Percentiles rank a stretch among this genome's conserved stretches.
These are phyloP conservation scores for Styela plicata DNA, from an alignment of 23 tunicate genomes.

Conservation along the genomic window DNA sequence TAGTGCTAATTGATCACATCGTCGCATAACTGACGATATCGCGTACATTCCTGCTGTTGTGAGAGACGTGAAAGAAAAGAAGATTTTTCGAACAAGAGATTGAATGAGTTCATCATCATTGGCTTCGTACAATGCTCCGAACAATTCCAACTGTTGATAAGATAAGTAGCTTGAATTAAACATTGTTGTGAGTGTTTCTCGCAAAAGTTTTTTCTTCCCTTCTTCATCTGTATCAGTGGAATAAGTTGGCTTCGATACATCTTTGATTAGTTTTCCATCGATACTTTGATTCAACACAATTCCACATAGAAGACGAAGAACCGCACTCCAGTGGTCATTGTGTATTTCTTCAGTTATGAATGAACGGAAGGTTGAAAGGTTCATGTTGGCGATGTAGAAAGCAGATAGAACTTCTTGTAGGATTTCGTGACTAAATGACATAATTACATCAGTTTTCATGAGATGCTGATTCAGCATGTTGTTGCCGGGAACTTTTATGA, in stretches of 20 bases:
- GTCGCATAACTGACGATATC: background rate
- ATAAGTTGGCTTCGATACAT: background rate
- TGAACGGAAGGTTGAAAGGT: background rate
- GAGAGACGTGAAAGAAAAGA: background rate
- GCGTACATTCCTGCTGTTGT: background rate
- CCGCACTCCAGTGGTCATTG: background rate
- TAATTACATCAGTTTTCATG: background rate
- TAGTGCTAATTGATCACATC: background rate
- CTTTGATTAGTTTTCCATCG: background rate
- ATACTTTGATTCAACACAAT: background rate
- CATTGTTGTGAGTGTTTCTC: background rate
- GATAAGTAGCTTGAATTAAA: background rate
- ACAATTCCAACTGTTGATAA: background rate
- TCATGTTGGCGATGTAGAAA: background rate
- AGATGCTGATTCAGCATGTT: conserved; percentile 4
- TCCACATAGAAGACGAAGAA: background rate
- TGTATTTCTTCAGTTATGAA: background rate
- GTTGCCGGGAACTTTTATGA: background rate
- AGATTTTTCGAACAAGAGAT: background rate
- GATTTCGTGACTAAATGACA: conserved; percentile 6
- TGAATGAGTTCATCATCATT: background rate
- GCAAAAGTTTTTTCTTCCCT: background rate
- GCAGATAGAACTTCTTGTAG: conserved; percentile 14
- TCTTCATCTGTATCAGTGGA: background rate
- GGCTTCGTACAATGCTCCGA: background rate